Conservation (phyloP, 2,113 vertebrate genomes). For the Xiphophorus hellerii region DNA sequence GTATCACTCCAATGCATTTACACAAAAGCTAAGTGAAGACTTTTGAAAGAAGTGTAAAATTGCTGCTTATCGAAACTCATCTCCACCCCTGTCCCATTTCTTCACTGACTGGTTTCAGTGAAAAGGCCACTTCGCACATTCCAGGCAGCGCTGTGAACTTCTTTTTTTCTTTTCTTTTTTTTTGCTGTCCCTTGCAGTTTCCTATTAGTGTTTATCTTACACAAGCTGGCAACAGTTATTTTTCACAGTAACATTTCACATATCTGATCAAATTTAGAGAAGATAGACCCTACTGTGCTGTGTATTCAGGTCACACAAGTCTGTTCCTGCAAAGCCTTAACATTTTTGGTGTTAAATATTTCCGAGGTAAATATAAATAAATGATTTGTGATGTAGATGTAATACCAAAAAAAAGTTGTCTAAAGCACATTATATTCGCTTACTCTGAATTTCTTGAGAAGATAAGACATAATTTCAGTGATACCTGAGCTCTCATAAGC, state of each 20-base stretch:
- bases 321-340: not conserved
- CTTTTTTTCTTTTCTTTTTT: not conserved
- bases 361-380: too few relatives aligned
- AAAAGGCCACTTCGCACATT: conserved; percentile 51
- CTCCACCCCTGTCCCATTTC: not conserved
- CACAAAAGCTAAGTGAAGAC: not conserved
- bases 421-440: too few relatives aligned
- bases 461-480: too few relatives aligned
- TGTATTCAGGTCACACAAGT: not conserved
- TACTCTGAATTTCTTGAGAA: too few relatives aligned
- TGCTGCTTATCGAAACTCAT: not conserved
- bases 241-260: not conserved
- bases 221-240: not conserved
- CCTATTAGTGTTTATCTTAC: not conserved
- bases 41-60: not conserved
- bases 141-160: conserved; percentile 50
- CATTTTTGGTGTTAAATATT: too few relatives aligned
- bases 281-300: not conserved
- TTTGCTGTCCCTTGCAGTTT: not conserved
- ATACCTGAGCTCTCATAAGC: too few relatives aligned
- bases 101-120: conserved; percentile 36
- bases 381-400: too few relatives aligned
- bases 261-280: not conserved
- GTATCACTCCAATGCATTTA: not conserved
- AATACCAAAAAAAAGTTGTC: too few relatives aligned